A percentile compares a stretch with the other conserved stretches of the same genome.
phyloP scores from a whole-genome alignment of 2,113 vertebrate genomes.

The Xenopus tropicalis region UCB_Xtro_10.0 CM004445.2:26416501-26417000 shows the following conservation, averaged over 20 bases:
- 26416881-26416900: no score
- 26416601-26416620: slow-evolving; percentile 14
- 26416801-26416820: not conserved
- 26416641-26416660: not conserved
- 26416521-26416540: not conserved
- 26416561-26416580: slow-evolving; percentile 30
- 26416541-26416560: slow-evolving; percentile 53
- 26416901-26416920: not conserved
- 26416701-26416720: slow-evolving; percentile 99
- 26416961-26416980: no score
- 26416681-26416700: slow-evolving; percentile 81
- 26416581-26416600: no score
- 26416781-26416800: not conserved
- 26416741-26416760: slow-evolving; percentile 72
- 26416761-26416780: slow-evolving; percentile 35
- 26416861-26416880: slow-evolving; percentile 7
- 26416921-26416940: no score
- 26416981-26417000: no score
- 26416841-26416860: not conserved
- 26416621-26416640: slow-evolving; percentile 6
- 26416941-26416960: no score
- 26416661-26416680: not conserved
- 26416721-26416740: slow-evolving; percentile 85
- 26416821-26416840: not conserved
- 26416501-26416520: slow-evolving; percentile 24